Base-by-base conservation (phyloP, 2,888 invertebrate genomes). In the Creontiades dilutus region DNA sequence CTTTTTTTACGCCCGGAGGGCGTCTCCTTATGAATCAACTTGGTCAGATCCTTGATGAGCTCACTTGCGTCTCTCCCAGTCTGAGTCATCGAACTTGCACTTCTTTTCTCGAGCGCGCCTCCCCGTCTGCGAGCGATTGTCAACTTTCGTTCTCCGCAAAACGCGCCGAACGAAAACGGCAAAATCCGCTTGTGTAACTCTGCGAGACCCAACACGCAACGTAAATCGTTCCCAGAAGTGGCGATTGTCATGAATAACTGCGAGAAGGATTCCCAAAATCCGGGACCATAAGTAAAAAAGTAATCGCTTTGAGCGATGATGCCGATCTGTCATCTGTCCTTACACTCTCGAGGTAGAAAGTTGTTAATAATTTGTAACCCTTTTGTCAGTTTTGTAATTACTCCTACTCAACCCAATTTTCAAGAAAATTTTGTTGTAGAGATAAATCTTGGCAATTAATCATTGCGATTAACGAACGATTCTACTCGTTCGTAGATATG, bases 71-170 rank as follows among this genome's bases (percentile, higher is more conserved):
- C 78, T 78, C 78, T 37, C 78, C 78, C 46, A 14, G 16, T 19
- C 78, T 78, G 78, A 78, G 78, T 78, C 78, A 78, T 78, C 78
- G n/a, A 46, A 78, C 78, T 78, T 78, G 68, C 68, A 68, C 68
- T 68, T 23, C n/a, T n/a, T 68, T 68, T 68, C 9, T 7, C 23
- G 7, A n/a, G 16, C 68, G 61, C 16, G 61, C 9, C 61, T 19
- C 9, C 61, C 19, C n/a, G 68, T 68, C 68, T 68, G 68, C 68
- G 23, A 5, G 23, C 9, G 68, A 68, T 68, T 68, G 68, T 68
- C 68, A 68, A 68, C 68, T 68, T 68, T 68, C 68, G 12, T 68
- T 68, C 68, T 68, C 68, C 12, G 27, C 61, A 19, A 19, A 16
- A 14, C n/a, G 1, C 68, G 68, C 23, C 23, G 68, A 19, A 68